Evolutionary conservation across 2,888 invertebrate species (phyloP), one percentile per base, ranked within the genome.

Genomic region (Yponomeuta plumbellus): DNA sequence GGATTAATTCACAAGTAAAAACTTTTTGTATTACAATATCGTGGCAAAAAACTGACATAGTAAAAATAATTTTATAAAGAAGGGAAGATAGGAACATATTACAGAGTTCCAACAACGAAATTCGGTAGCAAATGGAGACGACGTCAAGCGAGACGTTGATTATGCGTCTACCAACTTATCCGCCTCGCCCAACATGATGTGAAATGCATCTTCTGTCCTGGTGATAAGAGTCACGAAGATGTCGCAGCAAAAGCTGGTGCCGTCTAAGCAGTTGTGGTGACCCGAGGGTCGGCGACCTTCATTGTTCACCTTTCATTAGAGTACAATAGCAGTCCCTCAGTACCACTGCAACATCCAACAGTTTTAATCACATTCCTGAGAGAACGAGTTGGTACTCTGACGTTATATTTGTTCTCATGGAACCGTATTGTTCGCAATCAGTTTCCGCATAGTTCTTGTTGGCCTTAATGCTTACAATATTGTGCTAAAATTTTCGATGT

Each of bases 281-380:
- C 66, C 66, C 52, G 17, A 6, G 80, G 86, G 87, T 86, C 87
- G 80, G 80, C 84, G 88, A 87, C 88, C 88, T 80, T 82, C 80
- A 87, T 88, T 88, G 88, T 87, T 88, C 80, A 83, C 78, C 80
- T 83, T 84, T 79, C 83, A 84, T 84, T 81, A 81, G 71, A 83
- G 81, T 80, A 84, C 86, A 85, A 86, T 81, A 81, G 80, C 77
- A 75, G 76, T 72, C 74, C 76, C 73, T 69, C 70, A 69, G 71
- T 72, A 75, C 74, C 73, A 72, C 70, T 68, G 70, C 72, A 72
- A 71, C 64, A 56, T 67, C 58, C 67, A 68, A 67, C 68, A 68
- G 68, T 66, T 72, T 67, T 73, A 73, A 73, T 73, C 70, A 69
- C 71, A 70, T 67, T 67, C 52, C 67, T 66, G 61, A 66, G 65